Percentiles rank a stretch among this genome's conserved stretches.
Conservation (phyloP, 2,113 vertebrate species). For the Pongo pygmaeus region DNA sequence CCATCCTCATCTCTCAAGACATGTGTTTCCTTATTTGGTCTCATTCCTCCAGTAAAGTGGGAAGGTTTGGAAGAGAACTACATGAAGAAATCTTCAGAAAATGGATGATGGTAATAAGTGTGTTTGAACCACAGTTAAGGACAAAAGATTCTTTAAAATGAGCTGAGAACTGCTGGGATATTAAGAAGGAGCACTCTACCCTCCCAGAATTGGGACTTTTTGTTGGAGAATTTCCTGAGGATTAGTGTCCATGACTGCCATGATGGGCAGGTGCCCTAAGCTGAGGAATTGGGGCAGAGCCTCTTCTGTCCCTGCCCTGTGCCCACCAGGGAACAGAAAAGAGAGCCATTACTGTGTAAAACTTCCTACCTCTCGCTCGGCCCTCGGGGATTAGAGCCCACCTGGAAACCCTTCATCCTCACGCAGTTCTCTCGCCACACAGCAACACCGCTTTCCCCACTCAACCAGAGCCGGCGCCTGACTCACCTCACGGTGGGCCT, state of each 20-base stretch:
- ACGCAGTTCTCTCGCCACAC: fast-evolving
- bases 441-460: slow-evolving; percentile 61
- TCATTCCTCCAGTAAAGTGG: background rate
- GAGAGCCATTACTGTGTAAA: background rate
- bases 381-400: fast-evolving
- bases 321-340: background rate
- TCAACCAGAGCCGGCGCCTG: slow-evolving; percentile 29
- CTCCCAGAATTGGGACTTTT: background rate
- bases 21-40: background rate
- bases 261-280: background rate
- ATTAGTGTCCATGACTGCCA: background rate
- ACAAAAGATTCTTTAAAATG: background rate
- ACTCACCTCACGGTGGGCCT: slow-evolving; percentile 96
- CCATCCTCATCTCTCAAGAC: background rate
- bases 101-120: background rate
- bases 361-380: background rate
- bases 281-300: background rate
- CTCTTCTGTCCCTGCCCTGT: background rate
- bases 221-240: background rate
- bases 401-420: fast-evolving
- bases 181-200: background rate
- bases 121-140: background rate
- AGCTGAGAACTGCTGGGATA: too few relatives aligned
- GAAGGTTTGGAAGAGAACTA: background rate
- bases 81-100: background rate